Evolutionary conservation across 2,797 vertebrate species (phyloP), one percentile per base, ranked within the genome.

Genomic region (Schizopygopsis pylzovi): DNA sequence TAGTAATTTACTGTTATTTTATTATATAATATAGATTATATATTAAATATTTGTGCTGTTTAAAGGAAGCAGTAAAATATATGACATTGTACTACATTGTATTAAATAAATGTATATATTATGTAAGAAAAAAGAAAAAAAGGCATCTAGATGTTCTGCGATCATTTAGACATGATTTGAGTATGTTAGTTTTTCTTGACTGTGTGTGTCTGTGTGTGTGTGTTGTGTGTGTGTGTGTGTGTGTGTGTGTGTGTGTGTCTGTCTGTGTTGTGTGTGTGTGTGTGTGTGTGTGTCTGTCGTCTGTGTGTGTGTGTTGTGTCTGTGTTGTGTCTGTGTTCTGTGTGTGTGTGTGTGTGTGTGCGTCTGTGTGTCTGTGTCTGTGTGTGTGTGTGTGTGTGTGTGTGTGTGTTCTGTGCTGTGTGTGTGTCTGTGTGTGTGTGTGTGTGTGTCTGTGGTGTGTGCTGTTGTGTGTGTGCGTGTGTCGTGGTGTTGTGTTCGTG

Each of bases 301-400:
- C 28, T 33, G 28, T 33, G 28, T 33, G 2, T 33, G 28, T 33
- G 28, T 2, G 28, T 33, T 33, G 2, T 33, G 28, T 33, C 2
- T 33, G 28, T 33, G 28, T 33, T 52, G 79, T 84, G 67, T 78
- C 25, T 79, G 25, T 76, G 4, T 61, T n/a, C n/a, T n/a, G 28
- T 33, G 2, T 33, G 28, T 33, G 28, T 33, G 28, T 33, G 2
- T 33, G 2, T 33, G 28, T 33, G 2, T 33, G 28, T 33, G 28
- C 2, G 2, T 33, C 1, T 33, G 28, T 33, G 28, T 33, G 2
- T 33, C 2, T 33, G 28, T 33, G 28, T 33, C 28, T 33, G 28
- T 33, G 28, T 33, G 2, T 33, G 28, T 33, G 28, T 2, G 28
- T 33, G 28, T 33, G 2, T 33, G 28, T 33, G 28, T 33, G 28